Evolutionary conservation across 2,113 vertebrate genomes (phyloP).

Genomic region (Holacanthus passer): DNA sequence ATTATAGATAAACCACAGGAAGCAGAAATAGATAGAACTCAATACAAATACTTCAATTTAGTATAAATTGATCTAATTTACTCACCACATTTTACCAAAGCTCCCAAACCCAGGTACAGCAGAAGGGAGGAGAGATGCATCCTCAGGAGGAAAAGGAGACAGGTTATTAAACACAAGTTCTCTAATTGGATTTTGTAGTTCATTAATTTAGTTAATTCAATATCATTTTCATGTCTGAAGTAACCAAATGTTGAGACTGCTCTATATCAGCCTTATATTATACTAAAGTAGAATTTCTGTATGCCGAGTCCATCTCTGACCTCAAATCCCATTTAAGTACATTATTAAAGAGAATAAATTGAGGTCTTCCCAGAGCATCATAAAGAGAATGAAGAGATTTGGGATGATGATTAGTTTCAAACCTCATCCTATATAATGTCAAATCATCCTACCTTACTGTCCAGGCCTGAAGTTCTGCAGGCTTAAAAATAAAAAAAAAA

Average conservation of each 20-base stretch:
- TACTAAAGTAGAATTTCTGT: not conserved
- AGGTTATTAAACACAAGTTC: not conserved
- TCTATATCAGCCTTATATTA: not conserved
- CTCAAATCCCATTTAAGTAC: not conserved
- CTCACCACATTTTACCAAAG: conserved; percentile 50
- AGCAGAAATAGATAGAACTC: not conserved
- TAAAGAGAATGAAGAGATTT: not conserved
- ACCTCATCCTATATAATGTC: not conserved
- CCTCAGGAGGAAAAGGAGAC: conserved; percentile 25
- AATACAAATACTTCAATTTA: not conserved
- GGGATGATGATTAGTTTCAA: not conserved
- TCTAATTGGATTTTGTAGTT: too few relatives aligned
- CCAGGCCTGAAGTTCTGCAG: not conserved
- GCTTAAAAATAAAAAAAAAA: not conserved
- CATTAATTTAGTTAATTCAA: too few relatives aligned
- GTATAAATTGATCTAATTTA: not conserved
- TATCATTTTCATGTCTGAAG: too few relatives aligned
- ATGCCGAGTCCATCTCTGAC: not conserved
- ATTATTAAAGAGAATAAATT: not conserved
- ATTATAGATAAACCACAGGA: not conserved
- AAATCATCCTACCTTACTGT: conserved; percentile 40
- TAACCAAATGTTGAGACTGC: not conserved
- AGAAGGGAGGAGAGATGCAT: conserved; percentile 30
- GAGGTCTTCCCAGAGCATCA: not conserved
- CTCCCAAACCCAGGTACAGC: conserved; percentile 39